Evolutionary conservation across 92 coral and sea anemone species (phyloP).

Genomic region (Parazoanthus darwini): DNA sequence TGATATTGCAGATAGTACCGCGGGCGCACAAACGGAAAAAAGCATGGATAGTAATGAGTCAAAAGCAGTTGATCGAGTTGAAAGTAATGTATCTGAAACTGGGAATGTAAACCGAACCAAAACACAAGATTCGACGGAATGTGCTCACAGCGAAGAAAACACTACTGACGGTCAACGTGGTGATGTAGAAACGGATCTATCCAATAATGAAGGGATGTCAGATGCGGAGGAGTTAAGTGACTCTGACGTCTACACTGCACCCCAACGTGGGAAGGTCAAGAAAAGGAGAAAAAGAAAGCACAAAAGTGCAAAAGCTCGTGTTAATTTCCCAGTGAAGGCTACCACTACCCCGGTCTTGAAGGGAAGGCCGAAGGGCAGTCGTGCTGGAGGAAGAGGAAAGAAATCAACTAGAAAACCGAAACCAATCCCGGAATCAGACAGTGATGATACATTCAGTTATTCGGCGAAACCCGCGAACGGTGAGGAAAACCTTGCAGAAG

Average conservation of each 20-base stretch:
- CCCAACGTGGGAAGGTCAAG: constrained; percentile 68
- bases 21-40: constrained; percentile 15
- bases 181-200: constrained; percentile 72
- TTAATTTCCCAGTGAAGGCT: constrained; percentile 37
- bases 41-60: background rate
- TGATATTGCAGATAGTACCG: background rate
- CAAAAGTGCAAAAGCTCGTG: constrained; percentile 48
- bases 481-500: background rate
- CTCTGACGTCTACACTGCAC: constrained; percentile 53
- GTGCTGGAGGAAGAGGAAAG: constrained; percentile 67
- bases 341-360: constrained; percentile 47
- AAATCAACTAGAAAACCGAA: constrained; percentile 53
- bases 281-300: constrained; percentile 72
- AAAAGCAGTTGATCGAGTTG: constrained; percentile 3
- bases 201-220: constrained; percentile 85
- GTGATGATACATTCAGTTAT: constrained; percentile 52
- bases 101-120: background rate
- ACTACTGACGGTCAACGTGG: constrained; percentile 9
- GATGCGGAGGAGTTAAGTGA: constrained; percentile 88
- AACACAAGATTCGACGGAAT: constrained; percentile 12
- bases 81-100: constrained; percentile 20
- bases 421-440: constrained; percentile 51
- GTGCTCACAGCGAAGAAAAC: constrained; percentile 11
- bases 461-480: background rate
- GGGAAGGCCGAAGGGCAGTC: constrained; percentile 58